Base-by-base conservation (phyloP, 2,888 invertebrate genomes). In the Aproaerema taeniolella region DNA sequence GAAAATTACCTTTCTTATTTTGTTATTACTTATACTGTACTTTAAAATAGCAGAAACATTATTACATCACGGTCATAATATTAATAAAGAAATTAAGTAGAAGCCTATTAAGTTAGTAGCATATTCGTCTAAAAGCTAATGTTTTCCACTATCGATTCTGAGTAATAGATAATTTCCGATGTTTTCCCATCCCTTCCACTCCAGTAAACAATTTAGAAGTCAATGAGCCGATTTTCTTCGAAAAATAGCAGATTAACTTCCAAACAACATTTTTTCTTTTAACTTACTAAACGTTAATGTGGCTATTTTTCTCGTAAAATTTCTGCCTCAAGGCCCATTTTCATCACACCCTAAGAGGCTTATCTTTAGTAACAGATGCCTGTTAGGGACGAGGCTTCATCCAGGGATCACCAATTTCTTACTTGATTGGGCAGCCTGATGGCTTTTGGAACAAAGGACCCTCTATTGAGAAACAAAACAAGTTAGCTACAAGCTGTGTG, bases 361-460 rank as follows among this genome's bases (percentile, higher is more conserved):
- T 79, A 77, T 78, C 78, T 73, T 54, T 46, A 54, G 61, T 56
- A 66, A 67, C 77, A 72, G 70, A 57, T 64, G 58, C 60, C 50
- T 60, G 51, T 55, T 61, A 63, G 55, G 62, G 55, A 52, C 49
- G 49, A 44, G 49, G 52, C 55, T 55, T 63, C 62, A 58, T 61
- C 53, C 48, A 59, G 66, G 71, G 74, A 77, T 75, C 76, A 75
- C 72, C 81, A 80, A 83, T 83, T 82, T 83, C 79, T 78, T 83
- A 81, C 78, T 80, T 80, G 79, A 82, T 80, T 81, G 74, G 72
- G 64, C 71, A 61, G 61, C 60, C 59, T 81, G 81, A 85, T 85
- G 75, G 82, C 69, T 78, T 80, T 72, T 50, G 56, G 68, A 73
- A 80, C 80, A 82, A 82, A 75, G 68, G 66, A 67, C 62, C 49